Evolutionary conservation across 2,888 invertebrate genomes (phyloP).

Genomic region (Drosophila hamatofila): DNA sequence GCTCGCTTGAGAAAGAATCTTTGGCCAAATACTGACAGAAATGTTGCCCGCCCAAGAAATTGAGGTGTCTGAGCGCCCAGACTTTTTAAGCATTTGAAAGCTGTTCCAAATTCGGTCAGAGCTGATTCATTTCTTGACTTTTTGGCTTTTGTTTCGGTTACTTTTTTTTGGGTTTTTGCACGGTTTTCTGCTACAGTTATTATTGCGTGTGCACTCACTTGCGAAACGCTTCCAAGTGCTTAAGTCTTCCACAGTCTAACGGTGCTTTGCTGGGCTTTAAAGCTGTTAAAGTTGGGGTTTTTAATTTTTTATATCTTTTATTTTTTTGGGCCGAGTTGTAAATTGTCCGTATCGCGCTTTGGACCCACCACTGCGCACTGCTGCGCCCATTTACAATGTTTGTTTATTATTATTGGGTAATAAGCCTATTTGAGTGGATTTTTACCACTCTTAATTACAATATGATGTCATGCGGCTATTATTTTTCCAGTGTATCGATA

Average conservation of each 20-base stretch:
- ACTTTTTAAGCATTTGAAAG: slow-evolving; percentile 10
- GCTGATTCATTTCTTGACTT: slow-evolving; percentile 45
- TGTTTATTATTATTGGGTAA: slow-evolving; percentile 37
- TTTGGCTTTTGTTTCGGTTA: slow-evolving; percentile 23
- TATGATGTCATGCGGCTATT: slow-evolving; percentile 26
- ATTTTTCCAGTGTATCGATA: slow-evolving; percentile 6
- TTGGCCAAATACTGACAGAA: slow-evolving; percentile 7
- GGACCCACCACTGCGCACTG: slow-evolving; percentile 16
- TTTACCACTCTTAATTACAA: slow-evolving; percentile 2
- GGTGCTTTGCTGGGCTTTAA: slow-evolving; percentile 52
- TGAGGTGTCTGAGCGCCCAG: neutral
- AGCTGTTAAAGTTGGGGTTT: slow-evolving; percentile 55
- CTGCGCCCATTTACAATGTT: slow-evolving; percentile 38
- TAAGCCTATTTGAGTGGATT: slow-evolving; percentile 6
- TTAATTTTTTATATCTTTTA: slow-evolving; percentile 11
- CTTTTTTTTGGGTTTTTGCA: slow-evolving; percentile 31
- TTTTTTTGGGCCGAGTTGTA: slow-evolving; percentile 44
- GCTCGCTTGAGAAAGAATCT: slow-evolving; percentile 6
- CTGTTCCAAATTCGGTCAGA: slow-evolving; percentile 38
- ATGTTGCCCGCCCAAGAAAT: neutral
- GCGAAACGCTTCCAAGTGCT: slow-evolving; percentile 54
- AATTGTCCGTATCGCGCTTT: slow-evolving; percentile 50
- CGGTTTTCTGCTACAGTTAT: slow-evolving; percentile 69
- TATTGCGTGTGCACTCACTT: slow-evolving; percentile 60
- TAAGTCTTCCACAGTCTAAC: slow-evolving; percentile 53